Conservation (phyloP, 1,140 invertebrate genomes). For the Cydia splendana region DNA sequence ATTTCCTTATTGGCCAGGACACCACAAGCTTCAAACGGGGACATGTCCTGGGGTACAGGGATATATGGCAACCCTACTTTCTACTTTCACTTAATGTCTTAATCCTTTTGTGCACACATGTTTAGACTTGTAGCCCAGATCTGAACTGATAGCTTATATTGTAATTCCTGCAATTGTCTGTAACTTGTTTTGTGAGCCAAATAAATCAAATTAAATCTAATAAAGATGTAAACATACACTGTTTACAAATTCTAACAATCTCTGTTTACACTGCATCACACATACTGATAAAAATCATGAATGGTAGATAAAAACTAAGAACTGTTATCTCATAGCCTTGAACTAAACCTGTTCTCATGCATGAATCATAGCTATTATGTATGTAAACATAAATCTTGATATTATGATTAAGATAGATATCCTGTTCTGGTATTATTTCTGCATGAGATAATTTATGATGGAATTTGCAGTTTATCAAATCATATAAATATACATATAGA, state of each 20-base stretch:
- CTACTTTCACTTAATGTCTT: no score
- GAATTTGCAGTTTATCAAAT: not conserved
- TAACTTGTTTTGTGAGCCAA: no score
- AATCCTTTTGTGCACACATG: no score
- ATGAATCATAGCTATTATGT: constrained; percentile 24
- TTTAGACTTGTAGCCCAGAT: no score
- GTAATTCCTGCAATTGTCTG: no score
- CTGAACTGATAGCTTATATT: no score
- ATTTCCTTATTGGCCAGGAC: no score
- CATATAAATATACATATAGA: not conserved
- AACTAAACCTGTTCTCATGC: constrained; percentile 22
- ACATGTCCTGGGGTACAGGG: no score
- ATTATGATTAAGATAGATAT: constrained; percentile 7
- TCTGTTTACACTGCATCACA: constrained; percentile 17
- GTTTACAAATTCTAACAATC: not conserved
- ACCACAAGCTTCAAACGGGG: no score
- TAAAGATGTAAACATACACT: not conserved
- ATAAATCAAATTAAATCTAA: not conserved
- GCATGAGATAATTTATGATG: not conserved
- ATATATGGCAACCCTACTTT: no score
- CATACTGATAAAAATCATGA: constrained; percentile 22
- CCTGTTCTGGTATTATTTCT: not conserved
- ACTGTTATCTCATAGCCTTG: constrained; percentile 14
- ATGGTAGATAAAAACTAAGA: constrained; percentile 6
- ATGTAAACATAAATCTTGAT: constrained; percentile 13